phyloP scores from a whole-genome alignment of 64 coral and sea anemone species.

The Porites australiensis region DNA sequence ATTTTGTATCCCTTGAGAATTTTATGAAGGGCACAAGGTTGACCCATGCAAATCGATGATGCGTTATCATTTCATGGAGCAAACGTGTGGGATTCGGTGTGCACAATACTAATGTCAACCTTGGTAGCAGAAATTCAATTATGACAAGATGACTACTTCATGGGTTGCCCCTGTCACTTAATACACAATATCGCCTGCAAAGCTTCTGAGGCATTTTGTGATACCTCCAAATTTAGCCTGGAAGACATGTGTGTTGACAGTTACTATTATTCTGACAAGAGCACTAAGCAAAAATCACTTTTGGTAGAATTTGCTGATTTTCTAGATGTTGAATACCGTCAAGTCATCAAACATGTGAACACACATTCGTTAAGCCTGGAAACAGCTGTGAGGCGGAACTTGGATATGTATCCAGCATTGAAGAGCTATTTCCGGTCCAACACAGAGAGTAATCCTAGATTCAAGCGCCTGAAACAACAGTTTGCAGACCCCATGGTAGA shows the following conservation, averaged over 20 bases:
- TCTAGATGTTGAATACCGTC: neutral
- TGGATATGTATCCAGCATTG: constrained; percentile 27
- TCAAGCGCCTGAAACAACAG: constrained; percentile 37
- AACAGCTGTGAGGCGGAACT: constrained; percentile 27
- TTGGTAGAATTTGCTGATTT: constrained; percentile 20
- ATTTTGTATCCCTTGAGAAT: no score
- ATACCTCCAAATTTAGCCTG: constrained; percentile 19
- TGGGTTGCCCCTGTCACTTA: constrained; percentile 67
- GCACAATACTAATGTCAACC: constrained; percentile 53
- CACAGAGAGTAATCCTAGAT: constrained; percentile 2
- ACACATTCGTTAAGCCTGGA: constrained; percentile 60
- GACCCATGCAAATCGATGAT: constrained; percentile 50
- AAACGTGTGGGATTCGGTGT: constrained; percentile 54
- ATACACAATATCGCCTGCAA: constrained; percentile 50
- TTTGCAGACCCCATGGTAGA: constrained; percentile 55
- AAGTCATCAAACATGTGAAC: constrained; percentile 49
- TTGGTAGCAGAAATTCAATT: constrained; percentile 61
- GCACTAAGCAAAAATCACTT: constrained; percentile 13
- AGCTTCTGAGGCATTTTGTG: constrained; percentile 56
- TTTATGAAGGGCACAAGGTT: no score
- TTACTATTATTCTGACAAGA: constrained; percentile 51
- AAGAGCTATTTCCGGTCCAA: constrained; percentile 57
- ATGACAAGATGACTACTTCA: constrained; percentile 66
- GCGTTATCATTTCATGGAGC: constrained; percentile 47
- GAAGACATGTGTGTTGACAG: constrained; percentile 27